Base-by-base conservation (phyloP, 2,797 vertebrate genomes). In the Yasuhikotakia modesta region DNA sequence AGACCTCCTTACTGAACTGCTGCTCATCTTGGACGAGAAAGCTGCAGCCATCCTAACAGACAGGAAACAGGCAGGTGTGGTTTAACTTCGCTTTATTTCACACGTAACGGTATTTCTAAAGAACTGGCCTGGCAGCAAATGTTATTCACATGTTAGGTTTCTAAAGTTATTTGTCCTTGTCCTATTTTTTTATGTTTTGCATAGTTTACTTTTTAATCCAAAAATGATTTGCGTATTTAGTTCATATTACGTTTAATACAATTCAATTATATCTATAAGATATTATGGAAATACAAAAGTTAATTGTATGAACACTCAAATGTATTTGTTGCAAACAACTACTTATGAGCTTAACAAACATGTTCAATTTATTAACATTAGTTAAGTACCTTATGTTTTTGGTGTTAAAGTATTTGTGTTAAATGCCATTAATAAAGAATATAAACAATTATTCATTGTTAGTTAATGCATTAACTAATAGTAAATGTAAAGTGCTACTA, bases 1-100 rank as follows among this genome's bases (percentile, higher is more conserved):
- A 80, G 58, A 87, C 75, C 24, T 86, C 80, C 22, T 76, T 86
- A 22, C 83, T 73, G 63, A 86, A 86, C 10, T 53, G 75, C 52
- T 73, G 70, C 32, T 85, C 84, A 30, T 86, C 70, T 30, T 75
- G 72, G 32, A 87, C 84, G 30, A 81, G 30, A 72, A 86, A 83
- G 80, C 81, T 82, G 35, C 65, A 48, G 79, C 84, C 84, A 70
- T 83, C 74, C 84, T 85, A 79, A 74, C 32, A 73, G 17, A 61
- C 13, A 43, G 45, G 73, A 77, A 64, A 68, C 50, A 70, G 43
- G 16, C 16, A 39, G 48, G 27, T 65, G 66, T 48, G 46, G 76
- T 53, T 35, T 24, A 10, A 17, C 32, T 45, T 68, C 64, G 30
- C 52, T 7, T 60, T 2, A 58, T 46, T n/a, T n/a, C n/a, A 46